phyloP scores from a whole-genome alignment of 1,140 invertebrate genomes.

The Pararge aegeria region DNA sequence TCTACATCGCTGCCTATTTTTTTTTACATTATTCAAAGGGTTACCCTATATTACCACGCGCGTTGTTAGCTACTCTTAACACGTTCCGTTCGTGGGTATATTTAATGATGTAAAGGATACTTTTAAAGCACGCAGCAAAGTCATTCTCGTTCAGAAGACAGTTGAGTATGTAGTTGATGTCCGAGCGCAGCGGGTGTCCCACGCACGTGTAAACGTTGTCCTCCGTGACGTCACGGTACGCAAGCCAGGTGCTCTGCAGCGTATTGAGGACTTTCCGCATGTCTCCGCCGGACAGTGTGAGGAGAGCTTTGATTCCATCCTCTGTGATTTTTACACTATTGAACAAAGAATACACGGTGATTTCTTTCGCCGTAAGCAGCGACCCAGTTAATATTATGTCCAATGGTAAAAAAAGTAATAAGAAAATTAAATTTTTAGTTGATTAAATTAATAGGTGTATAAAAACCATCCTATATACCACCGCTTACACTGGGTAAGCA shows the following conservation, averaged over 20 bases:
- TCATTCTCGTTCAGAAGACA: conserved; percentile 93
- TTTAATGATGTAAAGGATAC: conserved; percentile 89
- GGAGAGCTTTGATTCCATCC: conserved; percentile 94
- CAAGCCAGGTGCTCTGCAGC: conserved; percentile 94
- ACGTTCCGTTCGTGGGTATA: no score
- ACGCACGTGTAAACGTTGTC: conserved; percentile 97
- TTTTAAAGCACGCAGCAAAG: conserved; percentile 89
- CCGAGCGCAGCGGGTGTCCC: conserved; percentile 94
- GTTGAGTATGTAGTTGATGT: conserved; percentile 94
- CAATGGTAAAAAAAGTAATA: no score
- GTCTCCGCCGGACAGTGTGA: conserved; percentile 96
- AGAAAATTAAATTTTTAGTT: no score
- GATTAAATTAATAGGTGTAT: no score
- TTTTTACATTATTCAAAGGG: no score
- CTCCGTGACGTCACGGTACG: conserved; percentile 93
- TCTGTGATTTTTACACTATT: conserved; percentile 90
- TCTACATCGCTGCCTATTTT: no score
- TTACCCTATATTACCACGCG: no score
- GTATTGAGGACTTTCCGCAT: conserved; percentile 99
- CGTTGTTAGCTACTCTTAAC: no score
- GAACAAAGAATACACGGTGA: neutral
- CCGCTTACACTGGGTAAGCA: no score
- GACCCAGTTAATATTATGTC: no score
- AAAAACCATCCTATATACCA: no score
- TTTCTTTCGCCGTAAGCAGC: no score